Percentiles rank a stretch among this genome's conserved stretches.
Conservation (phyloP, 2,113 vertebrate genomes). For the Siphamia tubifer region DNA sequence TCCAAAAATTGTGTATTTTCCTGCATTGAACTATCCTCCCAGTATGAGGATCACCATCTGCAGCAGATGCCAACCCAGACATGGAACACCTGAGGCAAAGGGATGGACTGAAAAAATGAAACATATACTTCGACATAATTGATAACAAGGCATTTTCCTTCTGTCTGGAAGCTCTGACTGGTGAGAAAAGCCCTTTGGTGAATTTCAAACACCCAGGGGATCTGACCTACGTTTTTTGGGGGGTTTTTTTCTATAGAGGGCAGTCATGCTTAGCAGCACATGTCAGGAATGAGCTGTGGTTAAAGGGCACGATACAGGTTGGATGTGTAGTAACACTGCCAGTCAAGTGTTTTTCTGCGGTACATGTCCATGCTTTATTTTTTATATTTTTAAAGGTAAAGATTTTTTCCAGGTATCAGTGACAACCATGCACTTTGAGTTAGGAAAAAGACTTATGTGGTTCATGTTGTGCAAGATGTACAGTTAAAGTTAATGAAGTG, state of each 20-base stretch:
- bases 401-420: no score
- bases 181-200: conserved; percentile 6
- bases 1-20: no score
- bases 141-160: neutral
- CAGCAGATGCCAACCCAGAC: neutral
- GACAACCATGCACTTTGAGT: no score
- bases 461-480: no score
- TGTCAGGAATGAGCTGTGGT: conserved; percentile 22
- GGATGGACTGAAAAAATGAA: neutral
- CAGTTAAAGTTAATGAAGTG: no score
- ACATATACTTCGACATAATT: no score
- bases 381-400: no score
- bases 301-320: neutral
- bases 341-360: neutral
- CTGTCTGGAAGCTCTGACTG: neutral
- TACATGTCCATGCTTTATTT: no score
- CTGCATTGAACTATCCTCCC: no score
- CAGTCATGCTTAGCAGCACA: conserved; percentile 21
- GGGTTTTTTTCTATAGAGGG: no score
- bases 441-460: no score
- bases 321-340: neutral
- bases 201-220: conserved; percentile 13
- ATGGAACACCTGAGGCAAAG: neutral
- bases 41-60: no score
- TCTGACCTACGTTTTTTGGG: conserved; percentile 1